Base-by-base conservation (phyloP, 2,113 vertebrate genomes). In the Lamprotornis superbus region DNA sequence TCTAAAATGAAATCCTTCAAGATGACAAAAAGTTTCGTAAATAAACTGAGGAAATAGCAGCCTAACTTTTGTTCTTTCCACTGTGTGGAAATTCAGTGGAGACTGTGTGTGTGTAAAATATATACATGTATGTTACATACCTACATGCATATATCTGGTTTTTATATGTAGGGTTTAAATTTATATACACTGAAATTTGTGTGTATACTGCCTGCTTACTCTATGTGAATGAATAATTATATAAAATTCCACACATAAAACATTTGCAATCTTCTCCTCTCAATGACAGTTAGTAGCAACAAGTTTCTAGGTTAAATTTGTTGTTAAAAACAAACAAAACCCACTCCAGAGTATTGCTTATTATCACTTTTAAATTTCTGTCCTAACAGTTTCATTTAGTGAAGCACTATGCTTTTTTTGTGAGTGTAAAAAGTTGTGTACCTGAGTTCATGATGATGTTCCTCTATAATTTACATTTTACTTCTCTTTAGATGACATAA, bases 141-240 rank as follows among this genome's bases (percentile, higher is more conserved):
- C n/a, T 46, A 9, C 1, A 17, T 0, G 0, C 28, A 13, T 69
- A 65, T 31, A 6, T 25, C 55, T 92, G 27, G 6, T 52, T 77
- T 74, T 90, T 40, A 17, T 31, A 37, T 19, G 6, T 37, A 33
- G 7, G 2, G 15, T 89, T 91, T 87, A 31, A 52, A 37, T 16
- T 44, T 61, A 10, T 10, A 28, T 69, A 21, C 11, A 5, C 22
- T 73, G 65, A 53, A 12, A 17, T 81, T 57, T 69, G 5, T 74
- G 25, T 47, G 6, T 50, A 4, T 59, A 15, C 31, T 76, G 3
- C 19, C 16, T 83, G 50, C 47, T 69, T 70, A 30, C 11, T 50
- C 27, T 49, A 4, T 25, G 10, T 55, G 15, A 22, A 52, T 75
- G 33, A 74, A 37, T 55, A 57, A 46, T 80, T 85, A 64, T 33